Conservation (phyloP, 2,888 invertebrate species). For the Ctenicera cuprea region DNA sequence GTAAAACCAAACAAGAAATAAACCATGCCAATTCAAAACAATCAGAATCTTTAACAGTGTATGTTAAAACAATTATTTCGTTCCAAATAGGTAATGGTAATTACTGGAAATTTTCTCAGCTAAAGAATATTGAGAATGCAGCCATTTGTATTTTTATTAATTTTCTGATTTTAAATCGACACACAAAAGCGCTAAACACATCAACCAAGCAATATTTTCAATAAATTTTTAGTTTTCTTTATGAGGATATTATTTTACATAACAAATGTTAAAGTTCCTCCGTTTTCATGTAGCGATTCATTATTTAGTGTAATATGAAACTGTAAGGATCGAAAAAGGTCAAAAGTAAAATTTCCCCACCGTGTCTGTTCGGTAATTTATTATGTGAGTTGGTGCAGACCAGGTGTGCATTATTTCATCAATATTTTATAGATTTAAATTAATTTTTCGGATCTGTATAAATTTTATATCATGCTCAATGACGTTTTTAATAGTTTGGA, state of each 20-base stretch:
- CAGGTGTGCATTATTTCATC: slow-evolving; percentile 32
- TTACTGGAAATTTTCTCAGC: no score
- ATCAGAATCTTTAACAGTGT: no score
- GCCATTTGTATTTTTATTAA: slow-evolving; percentile 1
- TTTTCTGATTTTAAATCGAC: not conserved
- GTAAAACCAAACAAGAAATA: no score
- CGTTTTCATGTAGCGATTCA: slow-evolving; percentile 40
- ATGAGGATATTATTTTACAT: slow-evolving; percentile 46
- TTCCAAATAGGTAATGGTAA: no score
- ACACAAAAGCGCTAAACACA: not conserved
- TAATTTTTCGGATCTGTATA: slow-evolving; percentile 16
- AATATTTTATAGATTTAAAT: slow-evolving; percentile 24
- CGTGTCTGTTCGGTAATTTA: slow-evolving; percentile 40
- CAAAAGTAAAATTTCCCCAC: slow-evolving; percentile 29
- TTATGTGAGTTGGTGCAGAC: slow-evolving; percentile 16
- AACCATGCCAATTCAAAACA: no score
- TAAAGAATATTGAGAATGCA: no score
- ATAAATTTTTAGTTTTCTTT: slow-evolving; percentile 33
- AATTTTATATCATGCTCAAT: not conserved
- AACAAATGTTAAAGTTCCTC: slow-evolving; percentile 41
- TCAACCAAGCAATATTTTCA: slow-evolving; percentile 3
- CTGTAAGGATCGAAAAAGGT: slow-evolving; percentile 34
- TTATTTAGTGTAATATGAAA: slow-evolving; percentile 48
- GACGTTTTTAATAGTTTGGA: no score
- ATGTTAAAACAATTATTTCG: no score